phyloP scores from a whole-genome alignment of 2,888 invertebrate species.

The Tenthredo mesomela region DNA sequence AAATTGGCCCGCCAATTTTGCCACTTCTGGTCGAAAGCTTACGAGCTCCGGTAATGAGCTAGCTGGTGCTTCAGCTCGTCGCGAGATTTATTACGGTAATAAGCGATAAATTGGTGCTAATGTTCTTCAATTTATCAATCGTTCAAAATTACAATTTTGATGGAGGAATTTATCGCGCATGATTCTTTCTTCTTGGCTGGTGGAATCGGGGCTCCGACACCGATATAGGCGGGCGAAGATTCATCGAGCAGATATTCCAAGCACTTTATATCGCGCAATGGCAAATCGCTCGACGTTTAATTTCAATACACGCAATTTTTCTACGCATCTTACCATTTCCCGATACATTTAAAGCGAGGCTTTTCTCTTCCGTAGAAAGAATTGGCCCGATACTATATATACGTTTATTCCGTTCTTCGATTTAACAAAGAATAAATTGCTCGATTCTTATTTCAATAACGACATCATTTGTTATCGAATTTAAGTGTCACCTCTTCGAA shows the following conservation, averaged over 20 bases:
- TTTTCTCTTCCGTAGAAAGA: background rate
- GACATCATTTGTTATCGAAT: constrained; percentile 12
- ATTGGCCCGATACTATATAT: background rate
- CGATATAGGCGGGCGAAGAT: background rate
- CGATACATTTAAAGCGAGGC: background rate
- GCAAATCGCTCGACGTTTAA: background rate
- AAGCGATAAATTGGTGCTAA: constrained; percentile 43
- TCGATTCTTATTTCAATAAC: background rate
- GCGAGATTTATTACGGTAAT: constrained; percentile 26
- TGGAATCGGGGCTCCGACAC: background rate
- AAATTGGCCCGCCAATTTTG: constrained; percentile 9
- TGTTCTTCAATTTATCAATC: constrained; percentile 37
- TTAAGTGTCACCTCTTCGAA: constrained; percentile 24
- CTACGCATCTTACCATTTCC: constrained; percentile 1
- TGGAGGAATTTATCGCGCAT: constrained; percentile 9
- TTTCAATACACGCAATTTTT: constrained; percentile 12
- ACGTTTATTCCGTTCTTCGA: constrained; percentile 10
- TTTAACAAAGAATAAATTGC: constrained; percentile 22
- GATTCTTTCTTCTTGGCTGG: background rate
- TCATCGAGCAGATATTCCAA: constrained; percentile 11
- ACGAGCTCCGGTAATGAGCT: constrained; percentile 30
- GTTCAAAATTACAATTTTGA: constrained; percentile 26
- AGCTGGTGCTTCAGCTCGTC: constrained; percentile 20
- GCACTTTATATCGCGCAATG: background rate
- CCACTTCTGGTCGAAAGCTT: constrained; percentile 27